Evolutionary conservation across 2,888 invertebrate species (phyloP).

Genomic region (Epiblema foenella): DNA sequence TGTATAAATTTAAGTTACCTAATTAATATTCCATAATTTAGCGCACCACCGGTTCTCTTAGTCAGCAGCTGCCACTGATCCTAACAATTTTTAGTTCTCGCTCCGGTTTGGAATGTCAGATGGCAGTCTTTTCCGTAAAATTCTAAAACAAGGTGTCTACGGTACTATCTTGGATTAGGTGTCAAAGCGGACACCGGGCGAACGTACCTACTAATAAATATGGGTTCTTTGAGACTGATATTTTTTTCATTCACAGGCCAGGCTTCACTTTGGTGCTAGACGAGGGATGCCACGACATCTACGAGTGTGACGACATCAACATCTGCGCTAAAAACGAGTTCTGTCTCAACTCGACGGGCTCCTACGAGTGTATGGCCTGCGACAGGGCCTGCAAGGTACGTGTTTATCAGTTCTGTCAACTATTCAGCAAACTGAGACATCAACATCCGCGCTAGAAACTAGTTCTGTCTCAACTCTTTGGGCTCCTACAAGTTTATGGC

Average conservation of each 20-base stretch:
- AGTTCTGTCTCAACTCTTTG: slow-evolving; percentile 95
- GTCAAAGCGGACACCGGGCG: too few relatives aligned
- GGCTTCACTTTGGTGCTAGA: slow-evolving; percentile 91
- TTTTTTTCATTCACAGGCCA: slow-evolving; percentile 47
- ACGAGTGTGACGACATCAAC: slow-evolving; percentile 93
- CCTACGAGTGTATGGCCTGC: slow-evolving; percentile 91
- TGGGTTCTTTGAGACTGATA: too few relatives aligned
- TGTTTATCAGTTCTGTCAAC: slow-evolving; percentile 83
- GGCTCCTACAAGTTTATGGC: slow-evolving; percentile 92
- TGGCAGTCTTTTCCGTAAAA: too few relatives aligned
- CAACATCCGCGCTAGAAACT: slow-evolving; percentile 84
- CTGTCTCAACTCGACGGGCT: slow-evolving; percentile 95
- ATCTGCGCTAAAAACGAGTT: slow-evolving; percentile 89
- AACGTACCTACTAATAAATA: too few relatives aligned
- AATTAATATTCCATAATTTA: too few relatives aligned
- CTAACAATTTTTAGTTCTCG: too few relatives aligned
- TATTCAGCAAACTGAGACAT: slow-evolving; percentile 93
- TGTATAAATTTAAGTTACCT: too few relatives aligned
- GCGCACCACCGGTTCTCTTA: too few relatives aligned
- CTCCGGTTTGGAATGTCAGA: too few relatives aligned
- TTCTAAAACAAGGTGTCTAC: too few relatives aligned
- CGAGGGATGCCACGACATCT: slow-evolving; percentile 92
- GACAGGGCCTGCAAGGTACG: slow-evolving; percentile 88
- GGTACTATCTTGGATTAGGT: too few relatives aligned
- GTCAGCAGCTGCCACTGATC: too few relatives aligned